Conservation (phyloP, 2,113 vertebrate genomes). For the Collichthys lucidus region DNA sequence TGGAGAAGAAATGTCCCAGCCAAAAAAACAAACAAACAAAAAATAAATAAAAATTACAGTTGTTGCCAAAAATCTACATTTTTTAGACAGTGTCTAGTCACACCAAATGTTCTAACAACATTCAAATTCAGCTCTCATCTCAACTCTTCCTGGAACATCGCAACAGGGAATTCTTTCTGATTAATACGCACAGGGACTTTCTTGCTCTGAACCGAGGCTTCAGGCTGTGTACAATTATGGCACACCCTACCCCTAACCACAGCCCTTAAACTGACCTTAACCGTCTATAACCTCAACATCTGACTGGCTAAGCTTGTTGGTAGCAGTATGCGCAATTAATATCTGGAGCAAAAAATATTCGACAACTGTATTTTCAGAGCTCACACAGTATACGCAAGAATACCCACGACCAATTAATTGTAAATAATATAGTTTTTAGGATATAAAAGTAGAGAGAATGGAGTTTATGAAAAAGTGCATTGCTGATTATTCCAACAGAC, state of each 20-base stretch:
- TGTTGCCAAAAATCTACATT: background rate
- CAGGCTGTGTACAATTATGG: constrained; percentile 29
- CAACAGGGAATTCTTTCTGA: constrained; percentile 23
- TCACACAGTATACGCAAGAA: background rate
- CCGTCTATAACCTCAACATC: constrained; percentile 1
- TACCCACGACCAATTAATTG: background rate
- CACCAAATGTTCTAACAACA: background rate
- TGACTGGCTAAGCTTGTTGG: background rate
- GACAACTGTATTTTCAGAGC: background rate
- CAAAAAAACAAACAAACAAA: background rate
- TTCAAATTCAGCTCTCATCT: constrained; percentile 14
- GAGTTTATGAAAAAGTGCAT: background rate
- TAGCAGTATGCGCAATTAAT: background rate
- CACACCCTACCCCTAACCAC: constrained; percentile 22
- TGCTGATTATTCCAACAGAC: background rate
- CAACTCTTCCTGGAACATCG: constrained; percentile 33
- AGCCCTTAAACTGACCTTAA: constrained; percentile 22
- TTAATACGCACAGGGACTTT: constrained; percentile 22
- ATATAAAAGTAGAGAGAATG: background rate
- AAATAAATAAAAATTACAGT: background rate
- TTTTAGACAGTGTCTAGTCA: background rate
- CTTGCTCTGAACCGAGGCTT: constrained; percentile 13
- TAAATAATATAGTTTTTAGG: background rate
- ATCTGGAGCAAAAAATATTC: background rate
- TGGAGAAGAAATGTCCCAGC: background rate